Evolutionary conservation across 2,888 invertebrate species (phyloP).

Genomic region (Agapostemon virescens): DNA sequence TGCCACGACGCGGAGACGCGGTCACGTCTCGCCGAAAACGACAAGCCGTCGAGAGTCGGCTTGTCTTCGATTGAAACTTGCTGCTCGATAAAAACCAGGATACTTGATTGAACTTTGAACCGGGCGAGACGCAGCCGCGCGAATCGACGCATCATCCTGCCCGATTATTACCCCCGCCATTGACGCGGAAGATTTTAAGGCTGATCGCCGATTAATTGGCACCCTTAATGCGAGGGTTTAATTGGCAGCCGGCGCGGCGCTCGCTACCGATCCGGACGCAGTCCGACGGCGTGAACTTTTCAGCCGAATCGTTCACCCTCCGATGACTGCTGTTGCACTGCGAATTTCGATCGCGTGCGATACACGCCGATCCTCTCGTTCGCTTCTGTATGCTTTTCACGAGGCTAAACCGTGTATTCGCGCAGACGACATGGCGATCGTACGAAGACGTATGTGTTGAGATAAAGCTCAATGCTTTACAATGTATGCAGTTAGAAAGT

Average conservation of each 20-base stretch:
- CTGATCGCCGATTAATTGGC: slow-evolving; percentile 13
- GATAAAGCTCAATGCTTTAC: no score
- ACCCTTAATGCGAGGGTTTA: slow-evolving; percentile 14
- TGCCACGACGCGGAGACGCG: slow-evolving; percentile 64
- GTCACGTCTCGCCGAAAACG: slow-evolving; percentile 61
- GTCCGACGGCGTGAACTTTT: background rate
- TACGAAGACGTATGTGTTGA: no score
- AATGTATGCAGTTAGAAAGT: no score
- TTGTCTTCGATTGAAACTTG: slow-evolving; percentile 55
- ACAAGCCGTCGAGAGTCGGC: slow-evolving; percentile 26
- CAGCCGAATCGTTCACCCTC: background rate
- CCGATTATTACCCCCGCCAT: slow-evolving; percentile 17
- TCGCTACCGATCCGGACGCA: background rate
- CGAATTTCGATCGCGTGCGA: background rate
- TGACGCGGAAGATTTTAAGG: slow-evolving; percentile 10
- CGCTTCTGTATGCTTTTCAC: background rate
- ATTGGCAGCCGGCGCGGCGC: background rate
- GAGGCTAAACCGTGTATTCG: background rate
- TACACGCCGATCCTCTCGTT: background rate
- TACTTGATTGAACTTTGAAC: slow-evolving; percentile 42
- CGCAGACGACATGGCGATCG: no score
- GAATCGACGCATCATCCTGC: slow-evolving; percentile 1
- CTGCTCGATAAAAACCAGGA: slow-evolving; percentile 55
- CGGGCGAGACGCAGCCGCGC: slow-evolving; percentile 19
- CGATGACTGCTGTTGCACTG: background rate